Evolutionary conservation across 2,888 invertebrate species (phyloP).

Genomic region (Drosophila stalkeri): DNA sequence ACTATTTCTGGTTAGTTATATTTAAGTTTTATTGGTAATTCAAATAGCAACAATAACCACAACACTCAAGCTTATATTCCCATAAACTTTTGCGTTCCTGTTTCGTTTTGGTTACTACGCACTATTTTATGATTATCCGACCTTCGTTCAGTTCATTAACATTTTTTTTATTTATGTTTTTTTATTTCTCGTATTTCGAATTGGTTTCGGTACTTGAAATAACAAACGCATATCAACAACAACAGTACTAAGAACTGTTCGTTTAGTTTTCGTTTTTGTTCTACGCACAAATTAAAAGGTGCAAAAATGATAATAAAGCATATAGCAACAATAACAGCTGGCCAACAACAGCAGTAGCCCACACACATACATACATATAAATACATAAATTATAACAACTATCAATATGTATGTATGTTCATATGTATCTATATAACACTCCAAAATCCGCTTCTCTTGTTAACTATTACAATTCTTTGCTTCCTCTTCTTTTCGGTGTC

Average conservation of each 20-base stretch:
- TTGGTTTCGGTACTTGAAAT: constrained; percentile 31
- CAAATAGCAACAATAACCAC: constrained; percentile 15
- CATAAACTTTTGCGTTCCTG: constrained; percentile 32
- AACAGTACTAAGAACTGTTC: neutral
- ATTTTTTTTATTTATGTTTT: constrained; percentile 36
- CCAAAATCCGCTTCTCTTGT: neutral
- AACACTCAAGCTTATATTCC: constrained; percentile 13
- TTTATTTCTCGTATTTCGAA: constrained; percentile 37
- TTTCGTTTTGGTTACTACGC: constrained; percentile 34
- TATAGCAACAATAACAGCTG: constrained; percentile 30
- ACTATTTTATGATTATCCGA: constrained; percentile 48
- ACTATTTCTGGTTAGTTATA: constrained; percentile 32
- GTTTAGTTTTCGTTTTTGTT: constrained; percentile 2
- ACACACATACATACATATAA: neutral
- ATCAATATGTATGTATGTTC: neutral
- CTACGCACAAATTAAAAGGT: constrained; percentile 54
- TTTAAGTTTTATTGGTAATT: constrained; percentile 41
- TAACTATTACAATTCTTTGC: constrained; percentile 14
- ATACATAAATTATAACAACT: neutral
- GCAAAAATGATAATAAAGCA: constrained; percentile 64
- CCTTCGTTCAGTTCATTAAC: constrained; percentile 79
- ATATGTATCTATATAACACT: constrained; percentile 1
- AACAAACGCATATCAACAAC: constrained; percentile 28
- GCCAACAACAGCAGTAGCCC: neutral
- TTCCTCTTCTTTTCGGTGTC: neutral